These are phyloP conservation scores for Alcedo quadribrachys DNA, from an alignment of 2,797 vertebrate genomes.

Conservation along the genomic window DNA sequence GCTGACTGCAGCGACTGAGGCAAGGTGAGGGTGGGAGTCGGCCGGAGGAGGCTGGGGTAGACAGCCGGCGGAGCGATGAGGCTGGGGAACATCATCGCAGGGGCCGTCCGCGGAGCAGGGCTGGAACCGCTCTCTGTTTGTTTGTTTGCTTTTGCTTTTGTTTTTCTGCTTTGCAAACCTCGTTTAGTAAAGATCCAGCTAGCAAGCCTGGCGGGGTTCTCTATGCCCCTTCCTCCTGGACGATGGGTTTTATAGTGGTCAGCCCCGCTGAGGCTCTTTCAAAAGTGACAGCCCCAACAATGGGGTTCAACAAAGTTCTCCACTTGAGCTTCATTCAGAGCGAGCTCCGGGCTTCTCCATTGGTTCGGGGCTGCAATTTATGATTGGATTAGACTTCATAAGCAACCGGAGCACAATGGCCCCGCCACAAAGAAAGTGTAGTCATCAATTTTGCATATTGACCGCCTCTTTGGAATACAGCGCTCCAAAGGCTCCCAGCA, in stretches of 20 bases:
- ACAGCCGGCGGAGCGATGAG: conserved; percentile 90
- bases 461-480: conserved; percentile 86
- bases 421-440: conserved; percentile 84
- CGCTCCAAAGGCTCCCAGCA: conserved; percentile 76
- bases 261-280: conserved; percentile 79
- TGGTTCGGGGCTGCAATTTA: conserved; percentile 91
- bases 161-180: conserved; percentile 55
- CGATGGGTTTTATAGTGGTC: conserved; percentile 88
- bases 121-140: not conserved
- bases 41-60: conserved; percentile 88
- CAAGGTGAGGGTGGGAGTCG: conserved; percentile 84
- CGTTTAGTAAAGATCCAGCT: conserved; percentile 72
- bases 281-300: conserved; percentile 93
- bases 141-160: not conserved
- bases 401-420: conserved; percentile 88
- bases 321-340: conserved; percentile 91
- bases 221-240: conserved; percentile 75
- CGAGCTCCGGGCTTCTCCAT: conserved; percentile 83
- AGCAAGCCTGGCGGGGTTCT: conserved; percentile 76
- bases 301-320: conserved; percentile 94
- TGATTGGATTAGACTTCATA: conserved; percentile 99
- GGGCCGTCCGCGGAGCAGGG: conserved; percentile 47
- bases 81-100: conserved; percentile 92
- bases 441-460: conserved; percentile 91
- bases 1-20: conserved; percentile 86